Conservation (phyloP, 2,113 vertebrate genomes). For the Chinchilla lanigera region DNA sequence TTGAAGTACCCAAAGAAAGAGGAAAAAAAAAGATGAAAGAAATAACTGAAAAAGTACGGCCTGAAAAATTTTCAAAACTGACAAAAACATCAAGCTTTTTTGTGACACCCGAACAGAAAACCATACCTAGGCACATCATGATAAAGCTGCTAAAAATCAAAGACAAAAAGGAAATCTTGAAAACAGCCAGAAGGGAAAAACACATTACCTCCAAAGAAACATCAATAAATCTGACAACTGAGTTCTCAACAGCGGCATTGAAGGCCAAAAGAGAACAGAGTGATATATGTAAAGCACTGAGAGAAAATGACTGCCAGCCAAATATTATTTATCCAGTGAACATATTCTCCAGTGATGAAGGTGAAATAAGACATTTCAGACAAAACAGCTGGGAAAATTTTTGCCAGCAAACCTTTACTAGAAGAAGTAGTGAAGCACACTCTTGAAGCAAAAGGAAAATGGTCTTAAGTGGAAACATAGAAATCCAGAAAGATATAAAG, state of each 20-base stretch:
- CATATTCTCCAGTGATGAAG: not conserved
- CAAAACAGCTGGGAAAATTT: not conserved
- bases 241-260: not conserved
- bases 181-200: not conserved
- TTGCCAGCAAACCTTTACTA: not conserved
- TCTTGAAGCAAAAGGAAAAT: not conserved
- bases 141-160: constrained; percentile 55
- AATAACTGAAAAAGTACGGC: constrained; percentile 5
- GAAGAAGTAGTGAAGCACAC: not conserved
- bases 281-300: not conserved
- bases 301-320: not conserved
- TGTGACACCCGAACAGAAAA: not conserved
- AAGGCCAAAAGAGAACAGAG: not conserved
- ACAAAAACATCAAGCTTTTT: constrained; percentile 22
- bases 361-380: constrained; percentile 20
- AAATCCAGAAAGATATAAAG: not conserved
- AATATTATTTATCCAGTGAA: constrained; percentile 33
- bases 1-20: not conserved
- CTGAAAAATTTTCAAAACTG: not conserved
- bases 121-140: not conserved
- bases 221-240: not conserved
- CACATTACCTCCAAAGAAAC: not conserved
- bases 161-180: constrained; percentile 60
- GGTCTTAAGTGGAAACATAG: not conserved
- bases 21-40: not conserved